Evolutionary conservation across 2,797 vertebrate genomes (phyloP).

Genomic region (Loriculus beryllinus): DNA sequence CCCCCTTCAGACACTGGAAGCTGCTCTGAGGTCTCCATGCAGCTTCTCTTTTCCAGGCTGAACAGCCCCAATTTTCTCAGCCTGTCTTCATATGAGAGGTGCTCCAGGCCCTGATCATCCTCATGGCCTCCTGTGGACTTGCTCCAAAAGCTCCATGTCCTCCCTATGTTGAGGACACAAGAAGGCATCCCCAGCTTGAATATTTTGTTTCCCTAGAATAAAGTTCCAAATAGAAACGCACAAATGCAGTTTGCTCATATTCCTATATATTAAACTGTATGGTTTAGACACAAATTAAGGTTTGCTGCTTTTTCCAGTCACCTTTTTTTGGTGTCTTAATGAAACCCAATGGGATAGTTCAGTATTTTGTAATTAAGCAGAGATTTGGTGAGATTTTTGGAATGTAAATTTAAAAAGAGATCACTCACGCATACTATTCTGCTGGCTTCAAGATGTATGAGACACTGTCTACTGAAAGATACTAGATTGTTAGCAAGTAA

Average conservation of each 20-base stretch:
- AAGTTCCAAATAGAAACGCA: not conserved
- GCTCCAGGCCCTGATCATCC: not conserved
- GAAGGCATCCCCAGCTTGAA: accelerated
- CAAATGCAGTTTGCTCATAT: accelerated
- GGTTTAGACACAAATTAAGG: not conserved
- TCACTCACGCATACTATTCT: not conserved
- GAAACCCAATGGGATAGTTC: not conserved
- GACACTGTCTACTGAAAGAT: not conserved
- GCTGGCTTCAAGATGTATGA: not conserved
- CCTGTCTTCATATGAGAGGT: not conserved
- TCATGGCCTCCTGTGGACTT: not conserved
- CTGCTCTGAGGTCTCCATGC: not conserved
- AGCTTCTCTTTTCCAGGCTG: not conserved
- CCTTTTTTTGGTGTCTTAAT: not conserved
- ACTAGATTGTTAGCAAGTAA: not conserved
- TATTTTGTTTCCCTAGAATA: not conserved
- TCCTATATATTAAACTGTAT: accelerated
- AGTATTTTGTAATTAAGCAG: not conserved
- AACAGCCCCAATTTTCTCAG: not conserved
- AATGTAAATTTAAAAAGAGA: not conserved
- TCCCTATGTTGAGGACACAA: not conserved
- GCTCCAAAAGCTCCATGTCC: not conserved
- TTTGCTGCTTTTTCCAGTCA: not conserved
- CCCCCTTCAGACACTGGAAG: not conserved
- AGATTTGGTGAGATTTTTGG: not conserved